Percentiles rank a stretch among this genome's conserved stretches.
Conservation (phyloP, 2,797 vertebrate species). For the Otolemur crassicaudatus region DNA sequence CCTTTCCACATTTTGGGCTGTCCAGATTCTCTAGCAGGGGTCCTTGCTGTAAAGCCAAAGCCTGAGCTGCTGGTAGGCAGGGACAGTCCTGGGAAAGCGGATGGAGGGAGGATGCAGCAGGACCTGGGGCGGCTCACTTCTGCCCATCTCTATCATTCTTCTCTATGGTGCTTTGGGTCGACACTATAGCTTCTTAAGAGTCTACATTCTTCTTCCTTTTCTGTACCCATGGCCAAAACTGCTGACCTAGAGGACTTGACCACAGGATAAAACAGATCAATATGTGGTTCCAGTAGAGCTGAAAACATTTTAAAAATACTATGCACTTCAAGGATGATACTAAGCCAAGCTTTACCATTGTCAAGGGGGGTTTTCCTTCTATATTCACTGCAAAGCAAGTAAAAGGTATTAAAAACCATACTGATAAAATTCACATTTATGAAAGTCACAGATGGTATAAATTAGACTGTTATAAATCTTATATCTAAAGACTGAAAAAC, state of each 20-base stretch:
- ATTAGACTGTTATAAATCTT: neutral
- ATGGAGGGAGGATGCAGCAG: neutral
- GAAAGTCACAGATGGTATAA: neutral
- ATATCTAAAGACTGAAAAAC: neutral
- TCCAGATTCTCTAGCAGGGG: neutral
- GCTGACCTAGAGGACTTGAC: constrained; percentile 33
- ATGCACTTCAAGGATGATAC: constrained; percentile 52
- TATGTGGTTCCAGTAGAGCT: constrained; percentile 67
- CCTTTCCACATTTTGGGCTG: neutral
- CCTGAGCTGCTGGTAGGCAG: neutral
- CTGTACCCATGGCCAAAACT: constrained; percentile 60
- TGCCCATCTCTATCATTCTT: neutral
- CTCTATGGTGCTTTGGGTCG: neutral
- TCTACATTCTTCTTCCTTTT: constrained; percentile 13
- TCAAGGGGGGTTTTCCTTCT: constrained; percentile 29
- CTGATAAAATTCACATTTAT: constrained; percentile 23
- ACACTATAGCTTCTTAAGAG: constrained; percentile 4
- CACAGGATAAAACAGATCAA: constrained; percentile 64
- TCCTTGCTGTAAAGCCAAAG: neutral
- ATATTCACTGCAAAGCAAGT: neutral
- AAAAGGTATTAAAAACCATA: constrained; percentile 5
- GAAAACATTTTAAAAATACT: constrained; percentile 70
- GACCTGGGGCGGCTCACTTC: too few species aligned
- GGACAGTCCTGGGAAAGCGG: neutral
- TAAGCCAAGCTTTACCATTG: constrained; percentile 1